These are phyloP conservation scores for Eilema caniola DNA, from an alignment of 2,888 invertebrate genomes.

Conservation along the genomic window DNA sequence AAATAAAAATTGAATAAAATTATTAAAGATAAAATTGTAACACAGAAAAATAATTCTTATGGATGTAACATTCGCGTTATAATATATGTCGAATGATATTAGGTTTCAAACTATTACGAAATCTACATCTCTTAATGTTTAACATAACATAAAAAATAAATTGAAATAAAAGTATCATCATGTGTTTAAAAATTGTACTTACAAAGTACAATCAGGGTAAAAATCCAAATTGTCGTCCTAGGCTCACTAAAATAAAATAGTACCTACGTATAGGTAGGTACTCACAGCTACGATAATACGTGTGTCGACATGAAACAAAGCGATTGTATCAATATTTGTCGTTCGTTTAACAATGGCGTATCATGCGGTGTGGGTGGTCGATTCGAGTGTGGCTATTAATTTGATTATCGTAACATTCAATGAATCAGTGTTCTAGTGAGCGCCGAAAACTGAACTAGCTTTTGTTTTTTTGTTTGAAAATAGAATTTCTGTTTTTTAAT, in stretches of 20 bases:
- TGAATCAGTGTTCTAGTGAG: slow-evolving; percentile 65
- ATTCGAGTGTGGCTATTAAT: slow-evolving; percentile 73
- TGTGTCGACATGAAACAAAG: slow-evolving; percentile 64
- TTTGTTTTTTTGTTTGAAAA: background rate
- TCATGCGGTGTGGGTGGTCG: slow-evolving; percentile 73
- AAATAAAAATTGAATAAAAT: too few relatives aligned
- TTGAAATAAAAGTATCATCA: too few relatives aligned
- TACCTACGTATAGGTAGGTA: background rate
- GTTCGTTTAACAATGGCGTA: slow-evolving; percentile 72
- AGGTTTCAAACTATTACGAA: too few relatives aligned
- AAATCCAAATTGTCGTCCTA: background rate
- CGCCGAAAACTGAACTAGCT: slow-evolving; percentile 40
- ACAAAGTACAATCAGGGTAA: background rate
- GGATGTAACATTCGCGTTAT: too few relatives aligned
- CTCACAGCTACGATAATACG: slow-evolving; percentile 15
- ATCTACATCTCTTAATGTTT: too few relatives aligned
- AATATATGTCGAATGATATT: too few relatives aligned
- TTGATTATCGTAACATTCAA: slow-evolving; percentile 71
- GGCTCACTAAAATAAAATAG: slow-evolving; percentile 18
- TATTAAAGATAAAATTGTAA: too few relatives aligned
- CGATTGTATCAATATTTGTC: slow-evolving; percentile 81
- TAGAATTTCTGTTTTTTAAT: too few relatives aligned
- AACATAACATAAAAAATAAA: too few relatives aligned
- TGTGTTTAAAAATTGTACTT: too few relatives aligned
- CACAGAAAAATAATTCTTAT: too few relatives aligned